Conservation (phyloP, 2,888 invertebrate species). For the Prionchulus punctatus region DNA sequence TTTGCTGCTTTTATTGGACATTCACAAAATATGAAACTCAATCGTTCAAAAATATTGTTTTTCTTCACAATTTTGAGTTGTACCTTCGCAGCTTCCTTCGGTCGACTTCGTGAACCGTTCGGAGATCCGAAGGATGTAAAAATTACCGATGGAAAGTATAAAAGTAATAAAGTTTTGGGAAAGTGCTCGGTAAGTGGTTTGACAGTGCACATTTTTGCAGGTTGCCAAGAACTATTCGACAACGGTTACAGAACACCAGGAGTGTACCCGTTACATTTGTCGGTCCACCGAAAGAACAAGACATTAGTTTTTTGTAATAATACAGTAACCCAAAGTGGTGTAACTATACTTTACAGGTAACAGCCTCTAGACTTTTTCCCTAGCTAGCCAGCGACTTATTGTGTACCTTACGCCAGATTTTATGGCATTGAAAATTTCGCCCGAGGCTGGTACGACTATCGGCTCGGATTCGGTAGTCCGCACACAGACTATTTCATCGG, state of each 20-base stretch:
- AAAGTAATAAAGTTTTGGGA: too few species aligned
- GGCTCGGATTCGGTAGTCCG: not conserved
- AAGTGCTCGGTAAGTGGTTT: too few species aligned
- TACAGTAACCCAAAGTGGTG: not conserved
- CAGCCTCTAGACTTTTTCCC: not conserved
- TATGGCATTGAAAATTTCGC: constrained; percentile 4
- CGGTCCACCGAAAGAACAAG: not conserved
- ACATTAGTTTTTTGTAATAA: not conserved
- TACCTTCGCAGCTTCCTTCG: too few species aligned
- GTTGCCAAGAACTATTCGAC: not conserved
- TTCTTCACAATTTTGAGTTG: too few species aligned
- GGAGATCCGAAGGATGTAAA: too few species aligned
- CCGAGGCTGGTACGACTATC: not conserved
- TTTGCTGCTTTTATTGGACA: too few species aligned
- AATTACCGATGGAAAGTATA: too few species aligned
- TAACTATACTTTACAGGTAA: not conserved
- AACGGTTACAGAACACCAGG: not conserved
- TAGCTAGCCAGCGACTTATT: not conserved
- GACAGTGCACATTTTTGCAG: not conserved
- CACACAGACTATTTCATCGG: not conserved
- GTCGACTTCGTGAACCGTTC: too few species aligned
- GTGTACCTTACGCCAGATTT: not conserved
- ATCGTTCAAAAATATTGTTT: too few species aligned
- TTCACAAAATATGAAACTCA: too few species aligned
- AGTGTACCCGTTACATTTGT: not conserved